phyloP scores from a whole-genome alignment of 2,113 vertebrate species.

The Orientallactaga bullata region DNA sequence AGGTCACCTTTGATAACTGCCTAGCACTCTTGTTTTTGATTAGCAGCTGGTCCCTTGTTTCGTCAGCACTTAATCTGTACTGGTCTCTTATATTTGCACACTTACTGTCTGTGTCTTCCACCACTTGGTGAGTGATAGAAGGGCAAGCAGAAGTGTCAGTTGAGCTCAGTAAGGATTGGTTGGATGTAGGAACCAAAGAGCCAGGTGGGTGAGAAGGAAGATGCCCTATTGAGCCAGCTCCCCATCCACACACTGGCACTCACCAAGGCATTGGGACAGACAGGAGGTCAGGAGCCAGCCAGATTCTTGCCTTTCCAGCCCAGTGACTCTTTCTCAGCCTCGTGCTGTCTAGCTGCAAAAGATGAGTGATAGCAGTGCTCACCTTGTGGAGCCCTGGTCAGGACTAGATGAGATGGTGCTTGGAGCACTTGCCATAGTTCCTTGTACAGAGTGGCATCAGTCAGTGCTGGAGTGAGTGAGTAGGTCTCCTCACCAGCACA shows the following conservation, averaged over 20 bases:
- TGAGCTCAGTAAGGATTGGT: not conserved
- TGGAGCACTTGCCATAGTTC: not conserved
- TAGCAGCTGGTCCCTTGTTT: not conserved
- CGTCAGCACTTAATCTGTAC: not conserved
- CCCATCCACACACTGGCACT: not conserved
- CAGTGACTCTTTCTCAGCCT: not conserved
- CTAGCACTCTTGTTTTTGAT: not conserved
- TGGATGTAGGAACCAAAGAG: not conserved
- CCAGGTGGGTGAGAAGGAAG: not conserved
- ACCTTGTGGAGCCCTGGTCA: not conserved
- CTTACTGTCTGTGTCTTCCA: not conserved
- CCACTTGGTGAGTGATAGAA: not conserved
- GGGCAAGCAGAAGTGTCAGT: not conserved
- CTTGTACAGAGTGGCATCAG: not conserved
- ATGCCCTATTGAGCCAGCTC: not conserved
- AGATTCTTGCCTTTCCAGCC: not conserved
- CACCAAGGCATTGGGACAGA: not conserved
- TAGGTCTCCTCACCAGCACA: not conserved
- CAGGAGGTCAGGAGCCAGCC: no score
- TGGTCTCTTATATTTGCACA: not conserved
- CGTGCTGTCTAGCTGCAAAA: no score
- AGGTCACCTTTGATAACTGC: not conserved
- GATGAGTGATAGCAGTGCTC: not conserved
- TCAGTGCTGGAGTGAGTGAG: fast-evolving
- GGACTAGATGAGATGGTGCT: not conserved